A percentile compares a stretch with the other conserved stretches of the same genome.
Conservation (phyloP, 2,888 invertebrate genomes). For the Aporophyla lueneburgensis region DNA sequence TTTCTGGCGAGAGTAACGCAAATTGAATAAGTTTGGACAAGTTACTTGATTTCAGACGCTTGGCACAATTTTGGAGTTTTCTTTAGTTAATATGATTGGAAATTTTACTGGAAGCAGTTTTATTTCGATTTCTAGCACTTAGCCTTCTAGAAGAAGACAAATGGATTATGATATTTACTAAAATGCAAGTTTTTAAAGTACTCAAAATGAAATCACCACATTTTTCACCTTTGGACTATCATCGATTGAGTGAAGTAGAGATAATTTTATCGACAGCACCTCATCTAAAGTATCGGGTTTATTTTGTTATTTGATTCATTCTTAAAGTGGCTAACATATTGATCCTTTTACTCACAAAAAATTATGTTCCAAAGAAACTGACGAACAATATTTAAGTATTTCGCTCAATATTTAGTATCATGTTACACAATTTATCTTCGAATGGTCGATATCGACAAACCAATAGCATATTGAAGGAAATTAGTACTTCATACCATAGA, state of each 20-base stretch:
- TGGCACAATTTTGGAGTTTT: slow-evolving; percentile 17
- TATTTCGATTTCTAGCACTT: neutral
- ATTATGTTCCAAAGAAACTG: neutral
- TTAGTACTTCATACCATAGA: slow-evolving; percentile 31
- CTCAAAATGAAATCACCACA: neutral
- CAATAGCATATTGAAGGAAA: slow-evolving; percentile 20
- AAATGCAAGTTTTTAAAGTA: neutral
- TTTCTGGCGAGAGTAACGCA: slow-evolving; percentile 44
- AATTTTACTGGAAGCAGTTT: neutral
- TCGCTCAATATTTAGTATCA: neutral
- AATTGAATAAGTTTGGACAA: slow-evolving; percentile 36
- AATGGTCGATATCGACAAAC: neutral
- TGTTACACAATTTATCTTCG: neutral
- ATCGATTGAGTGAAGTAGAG: too few species aligned
- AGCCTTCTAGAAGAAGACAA: neutral
- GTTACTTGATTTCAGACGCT: slow-evolving; percentile 21
- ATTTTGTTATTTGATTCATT: too few species aligned
- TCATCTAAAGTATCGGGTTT: too few species aligned
- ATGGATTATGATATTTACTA: neutral
- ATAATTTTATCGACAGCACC: too few species aligned
- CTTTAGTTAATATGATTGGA: slow-evolving; percentile 29
- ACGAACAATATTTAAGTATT: neutral
- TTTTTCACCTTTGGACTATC: too few species aligned
- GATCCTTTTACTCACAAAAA: too few species aligned
- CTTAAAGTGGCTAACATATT: too few species aligned